phyloP scores from a whole-genome alignment of 2,888 invertebrate species.

The Morinoia aosen region DNA sequence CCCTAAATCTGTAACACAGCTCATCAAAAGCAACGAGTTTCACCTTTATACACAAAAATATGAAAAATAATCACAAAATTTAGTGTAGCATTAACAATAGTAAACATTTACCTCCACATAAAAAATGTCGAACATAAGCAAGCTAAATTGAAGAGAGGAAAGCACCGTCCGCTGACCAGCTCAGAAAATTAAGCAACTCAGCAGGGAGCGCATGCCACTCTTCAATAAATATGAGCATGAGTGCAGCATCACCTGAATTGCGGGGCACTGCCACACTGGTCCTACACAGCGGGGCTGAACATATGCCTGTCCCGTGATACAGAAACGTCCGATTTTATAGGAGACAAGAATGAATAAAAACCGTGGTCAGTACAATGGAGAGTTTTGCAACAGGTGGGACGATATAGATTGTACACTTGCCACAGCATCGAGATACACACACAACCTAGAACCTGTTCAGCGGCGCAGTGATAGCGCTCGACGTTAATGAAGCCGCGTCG shows the following conservation, averaged over 20 bases:
- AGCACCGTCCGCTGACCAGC: neutral
- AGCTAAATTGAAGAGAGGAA: neutral
- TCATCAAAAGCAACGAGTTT: neutral
- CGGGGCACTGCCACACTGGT: neutral
- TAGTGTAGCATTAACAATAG: neutral
- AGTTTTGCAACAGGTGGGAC: neutral
- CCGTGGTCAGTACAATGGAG: neutral
- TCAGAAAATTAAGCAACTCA: neutral
- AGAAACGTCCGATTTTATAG: neutral
- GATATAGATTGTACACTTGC: neutral
- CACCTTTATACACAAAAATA: neutral
- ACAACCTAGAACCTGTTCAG: neutral
- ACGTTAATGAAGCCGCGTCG: neutral
- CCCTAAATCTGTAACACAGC: neutral
- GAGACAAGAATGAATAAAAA: neutral
- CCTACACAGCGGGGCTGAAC: neutral
- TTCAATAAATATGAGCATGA: neutral
- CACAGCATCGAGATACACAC: neutral
- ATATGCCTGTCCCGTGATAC: neutral
- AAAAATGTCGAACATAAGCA: neutral
- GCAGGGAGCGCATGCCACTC: neutral
- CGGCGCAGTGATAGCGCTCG: neutral
- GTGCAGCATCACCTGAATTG: neutral
- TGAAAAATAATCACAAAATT: neutral
- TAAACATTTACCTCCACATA: neutral